Evolutionary conservation across 2,113 vertebrate species (phyloP).

Genomic region (Platichthys stellatus): DNA sequence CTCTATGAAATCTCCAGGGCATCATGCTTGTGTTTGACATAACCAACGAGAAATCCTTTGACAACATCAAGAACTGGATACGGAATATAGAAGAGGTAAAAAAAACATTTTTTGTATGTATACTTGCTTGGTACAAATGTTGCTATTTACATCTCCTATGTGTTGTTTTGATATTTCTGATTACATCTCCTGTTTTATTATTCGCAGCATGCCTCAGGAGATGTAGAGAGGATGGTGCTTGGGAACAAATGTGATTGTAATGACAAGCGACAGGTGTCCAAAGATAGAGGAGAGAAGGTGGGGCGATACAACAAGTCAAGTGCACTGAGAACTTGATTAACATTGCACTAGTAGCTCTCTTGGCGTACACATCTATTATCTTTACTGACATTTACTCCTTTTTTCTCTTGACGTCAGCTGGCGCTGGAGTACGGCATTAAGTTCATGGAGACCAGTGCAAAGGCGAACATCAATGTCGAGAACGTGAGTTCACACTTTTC

Average conservation of each 20-base stretch:
- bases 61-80: slow-evolving; percentile 99
- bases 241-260: slow-evolving; percentile 99
- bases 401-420: slow-evolving; percentile 80
- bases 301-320: slow-evolving; percentile 26
- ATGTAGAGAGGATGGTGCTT: slow-evolving; percentile 97
- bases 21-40: slow-evolving; percentile 98
- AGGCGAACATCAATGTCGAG: slow-evolving; percentile 98
- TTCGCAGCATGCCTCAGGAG: slow-evolving; percentile 93
- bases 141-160: not conserved
- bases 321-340: not conserved
- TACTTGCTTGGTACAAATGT: not conserved
- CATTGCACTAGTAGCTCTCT: not conserved
- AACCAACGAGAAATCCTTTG: slow-evolving; percentile 97
- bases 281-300: slow-evolving; percentile 94
- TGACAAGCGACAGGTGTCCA: slow-evolving; percentile 96
- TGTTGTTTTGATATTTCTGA: not conserved
- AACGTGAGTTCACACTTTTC: slow-evolving; percentile 86
- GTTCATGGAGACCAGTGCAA: slow-evolving; percentile 99
- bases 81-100: slow-evolving; percentile 96
- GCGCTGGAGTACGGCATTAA: slow-evolving; percentile 96
- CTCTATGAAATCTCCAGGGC: slow-evolving; percentile 79
- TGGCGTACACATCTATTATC: accelerated
- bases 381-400: slow-evolving; percentile 1
- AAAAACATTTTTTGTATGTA: not conserved
- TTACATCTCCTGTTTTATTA: not conserved